Conservation (phyloP, 2,888 invertebrate genomes). For the Catocala nupta region DNA sequence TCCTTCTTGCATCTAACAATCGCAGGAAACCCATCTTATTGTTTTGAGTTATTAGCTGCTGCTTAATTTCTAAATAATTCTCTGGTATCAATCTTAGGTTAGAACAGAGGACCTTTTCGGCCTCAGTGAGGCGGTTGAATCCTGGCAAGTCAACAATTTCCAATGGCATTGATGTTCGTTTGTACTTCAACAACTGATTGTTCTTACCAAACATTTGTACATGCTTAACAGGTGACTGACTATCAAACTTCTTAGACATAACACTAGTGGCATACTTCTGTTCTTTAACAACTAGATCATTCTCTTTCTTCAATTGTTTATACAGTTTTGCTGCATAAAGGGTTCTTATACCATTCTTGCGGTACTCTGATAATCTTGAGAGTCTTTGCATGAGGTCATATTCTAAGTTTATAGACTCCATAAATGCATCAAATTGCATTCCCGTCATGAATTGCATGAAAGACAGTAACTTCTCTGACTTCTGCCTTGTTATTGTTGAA, state of each 20-base stretch:
- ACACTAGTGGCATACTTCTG: constrained; percentile 69
- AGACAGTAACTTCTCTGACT: constrained; percentile 88
- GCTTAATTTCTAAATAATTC: constrained; percentile 93
- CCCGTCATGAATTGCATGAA: constrained; percentile 93
- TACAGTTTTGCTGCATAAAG: constrained; percentile 89
- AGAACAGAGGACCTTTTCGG: constrained; percentile 93
- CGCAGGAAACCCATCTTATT: constrained; percentile 91
- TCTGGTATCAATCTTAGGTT: constrained; percentile 91
- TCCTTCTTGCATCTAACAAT: constrained; percentile 93
- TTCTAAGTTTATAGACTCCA: constrained; percentile 92
- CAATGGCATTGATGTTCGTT: constrained; percentile 78
- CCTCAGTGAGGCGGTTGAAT: constrained; percentile 90
- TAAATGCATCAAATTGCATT: constrained; percentile 91
- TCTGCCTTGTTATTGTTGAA: constrained; percentile 85
- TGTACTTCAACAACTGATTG: constrained; percentile 62
- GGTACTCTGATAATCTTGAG: constrained; percentile 88
- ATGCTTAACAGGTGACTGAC: constrained; percentile 69
- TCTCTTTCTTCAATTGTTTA: constrained; percentile 88
- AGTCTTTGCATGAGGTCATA: constrained; percentile 89
- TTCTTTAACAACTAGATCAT: constrained; percentile 86
- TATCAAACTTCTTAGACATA: constrained; percentile 75
- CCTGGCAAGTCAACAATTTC: constrained; percentile 92
- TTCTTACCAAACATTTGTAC: constrained; percentile 56
- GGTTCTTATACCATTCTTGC: constrained; percentile 90
- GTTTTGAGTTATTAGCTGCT: constrained; percentile 91